phyloP scores from a whole-genome alignment of 1,140 invertebrate genomes.

The Mylabris phalerata region DNA sequence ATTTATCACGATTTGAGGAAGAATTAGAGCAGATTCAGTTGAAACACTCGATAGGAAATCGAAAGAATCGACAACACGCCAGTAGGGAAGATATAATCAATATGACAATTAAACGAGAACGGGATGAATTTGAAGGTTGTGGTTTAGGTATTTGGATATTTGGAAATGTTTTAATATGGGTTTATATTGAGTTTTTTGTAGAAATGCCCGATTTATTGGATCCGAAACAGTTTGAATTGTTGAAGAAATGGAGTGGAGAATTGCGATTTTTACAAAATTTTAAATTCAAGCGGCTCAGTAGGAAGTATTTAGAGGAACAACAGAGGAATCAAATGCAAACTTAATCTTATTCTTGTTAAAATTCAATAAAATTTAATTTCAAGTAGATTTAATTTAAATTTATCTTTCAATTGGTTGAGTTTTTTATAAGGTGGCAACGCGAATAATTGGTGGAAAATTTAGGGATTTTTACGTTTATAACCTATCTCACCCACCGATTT shows the following conservation, averaged over 20 bases:
- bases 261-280: conserved; percentile 58
- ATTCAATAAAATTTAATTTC: too few relatives aligned
- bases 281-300: conserved; percentile 54
- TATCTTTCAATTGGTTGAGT: too few relatives aligned
- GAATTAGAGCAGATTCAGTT: conserved; percentile 68
- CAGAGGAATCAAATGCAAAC: neutral
- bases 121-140: conserved; percentile 61
- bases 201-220: conserved; percentile 61
- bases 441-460: too few relatives aligned
- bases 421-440: too few relatives aligned
- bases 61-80: conserved; percentile 66
- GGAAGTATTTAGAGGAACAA: conserved; percentile 44
- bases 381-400: too few relatives aligned
- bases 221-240: conserved; percentile 47
- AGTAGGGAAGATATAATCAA: conserved; percentile 66
- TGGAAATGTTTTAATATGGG: neutral
- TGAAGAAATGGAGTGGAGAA: conserved; percentile 63
- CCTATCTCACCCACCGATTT: too few relatives aligned
- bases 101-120: conserved; percentile 61
- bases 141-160: conserved; percentile 53
- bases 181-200: conserved; percentile 32
- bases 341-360: too few relatives aligned
- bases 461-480: too few relatives aligned
- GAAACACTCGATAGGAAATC: conserved; percentile 64
- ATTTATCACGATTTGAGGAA: conserved; percentile 58